Base-by-base conservation (phyloP, 2,888 invertebrate species). In the Ptilodon capucinus region DNA sequence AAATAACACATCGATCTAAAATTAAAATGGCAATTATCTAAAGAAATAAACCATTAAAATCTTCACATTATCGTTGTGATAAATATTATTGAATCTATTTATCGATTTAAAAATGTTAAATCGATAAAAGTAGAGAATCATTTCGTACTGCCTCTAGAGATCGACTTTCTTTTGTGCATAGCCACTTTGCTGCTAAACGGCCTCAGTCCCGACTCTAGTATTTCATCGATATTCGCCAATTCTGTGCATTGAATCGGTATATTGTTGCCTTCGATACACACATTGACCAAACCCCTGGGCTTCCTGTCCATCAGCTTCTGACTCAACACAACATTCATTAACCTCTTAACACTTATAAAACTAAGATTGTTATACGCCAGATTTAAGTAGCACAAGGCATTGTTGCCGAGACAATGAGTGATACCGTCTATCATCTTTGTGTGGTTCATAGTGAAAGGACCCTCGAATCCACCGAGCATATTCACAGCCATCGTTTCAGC, bases 201-300 rank as follows among this genome's bases (percentile, higher is more conserved):
- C 44, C 48, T 49, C 0, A 71, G 35, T 2, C 60, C 64, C 2
- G 40, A 44, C 5, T 68, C 66, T 16, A 84, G 44, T 0, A 81
- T 38, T 0, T 52, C 48, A 43, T 80, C 71, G 11, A 86, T 75
- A 21, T 68, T 42, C 0, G 2, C 5, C 38, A 77, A 57, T 42
- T 85, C 84, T 2, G 39, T 43, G 63, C 84, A 81, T 3, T 11
- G 2, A 0, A 40, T n/a, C 0, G 86, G 86, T n/a, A 86, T 25
- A 13, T 45, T 48, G 23, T 87, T 87, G 0, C 87, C 87, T 43
- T 84, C 81, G 2, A 86, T 60, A 1, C 57, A 56, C 1, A 86
- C 48, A 41, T 77, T 80, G 3, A 82, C 46, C 21, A 87, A 56
- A 0, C 87, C 87, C 13, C 46, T 69, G 1, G 79, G 80, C 6